Evolutionary conservation across 2,113 vertebrate species (phyloP), one percentile per base, ranked within the genome.

Genomic region (Puntigrus tetrazona): DNA sequence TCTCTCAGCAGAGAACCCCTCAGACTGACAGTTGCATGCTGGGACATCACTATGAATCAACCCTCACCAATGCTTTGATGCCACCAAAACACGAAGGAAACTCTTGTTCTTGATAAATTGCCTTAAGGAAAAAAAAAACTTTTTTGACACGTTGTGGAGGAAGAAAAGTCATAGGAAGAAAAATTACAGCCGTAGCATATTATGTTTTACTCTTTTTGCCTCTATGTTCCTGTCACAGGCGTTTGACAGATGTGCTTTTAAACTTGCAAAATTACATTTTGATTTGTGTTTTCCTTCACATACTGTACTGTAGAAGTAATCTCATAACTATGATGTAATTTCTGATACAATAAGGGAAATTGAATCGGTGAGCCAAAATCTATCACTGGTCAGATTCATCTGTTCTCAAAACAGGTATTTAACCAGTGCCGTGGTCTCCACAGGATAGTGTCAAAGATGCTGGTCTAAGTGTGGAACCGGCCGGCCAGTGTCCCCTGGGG

Each of bases 41-140:
- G 80, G 81, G 89, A 89, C 75, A 85, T 82, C 84, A 80, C 82
- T 81, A 74, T 52, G 43, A 79, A 78, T 86, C 81, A 83, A 83
- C 78, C 31, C 61, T 79, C 67, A 74, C 8, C 31, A 73, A 63
- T 82, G 67, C 82, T 86, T 82, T 75, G 74, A 76, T 86, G 84
- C 83, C 61, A 20, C 86, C 83, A 87, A 82, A 50, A 89, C 89
- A 82, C 84, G 83, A 91, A 89, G 88, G 82, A 82, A 88, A 84
- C 87, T 85, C 85, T 87, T 87, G 80, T 85, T 85, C 80, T 77
- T 87, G 86, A 90, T 85, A 87, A 86, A 90, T 88, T 88, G 90
- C 81, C 86, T 85, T 31, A 78, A 77, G 78, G 55, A n/a, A 74
- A 47, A 69, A 22, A 13, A 11, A 50, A 43, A 79, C 47, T 47